phyloP scores from a whole-genome alignment of 2,113 vertebrate species.

The Rhabdornis inornatus region DNA sequence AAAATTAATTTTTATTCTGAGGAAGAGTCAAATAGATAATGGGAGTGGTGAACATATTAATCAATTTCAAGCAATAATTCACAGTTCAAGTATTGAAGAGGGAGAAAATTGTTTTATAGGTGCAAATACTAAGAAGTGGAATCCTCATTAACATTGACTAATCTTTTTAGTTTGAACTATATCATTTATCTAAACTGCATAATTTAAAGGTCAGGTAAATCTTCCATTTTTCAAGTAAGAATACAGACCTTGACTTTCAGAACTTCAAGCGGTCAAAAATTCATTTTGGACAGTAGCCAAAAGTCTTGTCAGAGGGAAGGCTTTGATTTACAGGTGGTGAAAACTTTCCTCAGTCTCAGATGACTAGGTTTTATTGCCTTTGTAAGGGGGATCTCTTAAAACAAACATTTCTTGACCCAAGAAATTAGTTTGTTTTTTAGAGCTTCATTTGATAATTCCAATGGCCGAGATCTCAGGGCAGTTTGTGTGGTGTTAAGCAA shows the following conservation, averaged over 20 bases:
- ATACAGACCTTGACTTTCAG: neutral
- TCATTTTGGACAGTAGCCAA: neutral
- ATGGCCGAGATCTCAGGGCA: neutral
- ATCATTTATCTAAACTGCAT: constrained; percentile 24
- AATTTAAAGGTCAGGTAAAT: constrained; percentile 50
- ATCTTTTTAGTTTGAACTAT: constrained; percentile 19
- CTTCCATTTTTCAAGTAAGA: constrained; percentile 15
- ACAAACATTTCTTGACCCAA: neutral
- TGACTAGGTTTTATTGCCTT: neutral
- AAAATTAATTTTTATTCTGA: constrained; percentile 17
- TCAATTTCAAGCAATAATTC: constrained; percentile 50
- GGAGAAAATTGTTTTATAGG: constrained; percentile 31
- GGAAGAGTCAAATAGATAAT: constrained; percentile 20
- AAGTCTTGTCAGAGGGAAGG: neutral
- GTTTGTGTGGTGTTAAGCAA: constrained; percentile 12
- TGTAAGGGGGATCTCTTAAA: neutral
- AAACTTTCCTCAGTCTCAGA: neutral
- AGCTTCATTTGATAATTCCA: neutral
- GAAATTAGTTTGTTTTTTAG: neutral
- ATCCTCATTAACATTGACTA: constrained; percentile 23
- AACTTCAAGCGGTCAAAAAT: neutral
- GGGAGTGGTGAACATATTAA: constrained; percentile 35
- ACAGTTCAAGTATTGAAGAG: constrained; percentile 20
- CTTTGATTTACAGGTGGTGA: neutral
- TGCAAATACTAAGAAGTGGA: constrained; percentile 40